Evolutionary conservation across 2,797 vertebrate species (phyloP).

Genomic region (Microctenopoma stevenorrisi): DNA sequence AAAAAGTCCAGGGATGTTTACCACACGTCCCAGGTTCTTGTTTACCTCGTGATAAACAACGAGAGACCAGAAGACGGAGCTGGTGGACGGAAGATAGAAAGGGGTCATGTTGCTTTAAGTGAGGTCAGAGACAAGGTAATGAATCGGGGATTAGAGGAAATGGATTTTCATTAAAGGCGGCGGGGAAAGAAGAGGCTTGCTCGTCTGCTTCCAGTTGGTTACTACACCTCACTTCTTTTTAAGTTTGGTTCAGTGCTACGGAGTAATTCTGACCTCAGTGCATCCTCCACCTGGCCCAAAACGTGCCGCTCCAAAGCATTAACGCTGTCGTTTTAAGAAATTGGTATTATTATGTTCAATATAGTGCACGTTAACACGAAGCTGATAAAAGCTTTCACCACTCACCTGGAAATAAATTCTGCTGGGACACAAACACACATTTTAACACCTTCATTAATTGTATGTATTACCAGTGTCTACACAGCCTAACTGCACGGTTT

Average conservation of each 20-base stretch:
- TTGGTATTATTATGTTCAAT: no score
- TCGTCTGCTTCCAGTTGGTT: background rate
- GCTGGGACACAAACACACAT: no score
- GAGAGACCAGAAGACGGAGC: background rate
- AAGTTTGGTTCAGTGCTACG: background rate
- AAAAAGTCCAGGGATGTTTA: background rate
- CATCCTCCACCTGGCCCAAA: background rate
- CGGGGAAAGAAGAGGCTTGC: no score
- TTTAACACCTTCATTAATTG: no score
- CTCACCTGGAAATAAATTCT: no score
- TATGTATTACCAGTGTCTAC: no score
- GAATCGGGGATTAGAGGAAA: conserved; percentile 47
- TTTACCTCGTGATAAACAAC: background rate
- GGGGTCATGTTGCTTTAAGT: conserved; percentile 11
- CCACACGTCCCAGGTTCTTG: background rate
- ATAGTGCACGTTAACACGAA: no score
- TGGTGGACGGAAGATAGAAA: background rate
- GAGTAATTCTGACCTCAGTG: background rate
- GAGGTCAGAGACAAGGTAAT: conserved; percentile 28
- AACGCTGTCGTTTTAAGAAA: background rate
- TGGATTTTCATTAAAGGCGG: conserved; percentile 49
- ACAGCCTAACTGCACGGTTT: no score
- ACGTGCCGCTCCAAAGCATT: background rate
- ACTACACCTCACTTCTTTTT: no score
- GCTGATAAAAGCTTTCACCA: no score